Conservation (phyloP, 2,113 vertebrate genomes). For the Origma solitaria region DNA sequence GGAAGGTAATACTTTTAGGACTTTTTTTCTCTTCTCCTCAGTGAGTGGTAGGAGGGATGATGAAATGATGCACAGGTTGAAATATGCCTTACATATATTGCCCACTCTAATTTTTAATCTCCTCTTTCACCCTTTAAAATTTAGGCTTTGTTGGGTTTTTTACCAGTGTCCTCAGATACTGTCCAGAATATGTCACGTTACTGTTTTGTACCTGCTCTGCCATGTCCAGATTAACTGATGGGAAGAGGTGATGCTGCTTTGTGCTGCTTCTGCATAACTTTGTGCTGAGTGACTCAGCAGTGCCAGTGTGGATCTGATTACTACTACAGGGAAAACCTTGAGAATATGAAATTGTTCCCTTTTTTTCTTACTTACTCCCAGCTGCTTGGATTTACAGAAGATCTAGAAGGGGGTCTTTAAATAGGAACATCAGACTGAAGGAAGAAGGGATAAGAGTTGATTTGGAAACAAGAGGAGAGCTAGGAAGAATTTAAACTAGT, state of each 20-base stretch:
- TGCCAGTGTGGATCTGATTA: neutral
- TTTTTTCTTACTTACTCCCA: neutral
- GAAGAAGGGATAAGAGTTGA: neutral
- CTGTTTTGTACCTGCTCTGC: neutral
- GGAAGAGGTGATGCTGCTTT: neutral
- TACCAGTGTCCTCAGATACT: neutral
- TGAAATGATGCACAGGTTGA: neutral
- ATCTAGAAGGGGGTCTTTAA: neutral
- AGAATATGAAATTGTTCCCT: neutral
- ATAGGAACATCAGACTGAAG: neutral
- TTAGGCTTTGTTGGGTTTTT: neutral
- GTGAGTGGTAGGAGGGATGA: neutral
- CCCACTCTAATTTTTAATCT: neutral
- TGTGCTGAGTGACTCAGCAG: neutral
- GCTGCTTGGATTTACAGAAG: neutral
- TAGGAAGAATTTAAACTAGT: neutral
- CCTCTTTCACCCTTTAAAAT: neutral
- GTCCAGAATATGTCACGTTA: fast-evolving
- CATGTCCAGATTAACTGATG: neutral
- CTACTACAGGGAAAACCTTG: neutral
- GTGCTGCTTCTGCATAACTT: neutral
- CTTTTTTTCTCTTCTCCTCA: neutral
- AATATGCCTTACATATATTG: neutral
- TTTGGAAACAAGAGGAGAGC: neutral
- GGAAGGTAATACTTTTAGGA: neutral